Evolutionary conservation across 1,140 invertebrate species (phyloP), one percentile per base, ranked within the genome.

Genomic region (Zaprionus ghesquierei): DNA sequence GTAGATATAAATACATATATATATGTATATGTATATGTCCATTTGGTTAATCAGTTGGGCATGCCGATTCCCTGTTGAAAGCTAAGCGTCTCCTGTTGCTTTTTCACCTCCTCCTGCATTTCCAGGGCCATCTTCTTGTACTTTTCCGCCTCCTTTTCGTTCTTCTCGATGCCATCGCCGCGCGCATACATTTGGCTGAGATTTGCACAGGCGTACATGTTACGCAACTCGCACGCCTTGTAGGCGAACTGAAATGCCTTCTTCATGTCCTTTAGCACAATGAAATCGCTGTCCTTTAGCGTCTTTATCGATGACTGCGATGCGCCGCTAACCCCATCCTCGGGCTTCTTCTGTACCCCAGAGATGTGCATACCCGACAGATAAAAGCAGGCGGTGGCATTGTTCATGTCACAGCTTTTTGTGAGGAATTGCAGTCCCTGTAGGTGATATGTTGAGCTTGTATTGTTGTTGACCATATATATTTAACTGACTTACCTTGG

Each of bases 191-290:
- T 92, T 77, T 96, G 94, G 74, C 96, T 96, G 2, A 98, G 86
- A 93, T 98, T 98, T 0, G 95, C 95, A 93, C 98, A 98, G 2
- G 96, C 96, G 86, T 96, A 96, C 61, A 97, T 94, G 91, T 98
- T 96, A 3, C 95, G 95, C 9, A 95, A 89, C 73, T 97, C 95
- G 92, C 98, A 98, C 0, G 95, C 95, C 90, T 95, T 96, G 38
- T 94, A 85, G 0, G 96, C 95, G 75, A 94, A 95, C 59, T 95
- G 92, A 91, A 96, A 97, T 0, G 97, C 97, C 91, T 96, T 95
- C 35, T 93, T 93, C 92, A 95, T 94, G 87, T 98, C 94, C 79
- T 95, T 95, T 12, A 93, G 92, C n/a, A 97, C 90, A 18, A 94
- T 89, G 72, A 92, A 95, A 22, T 95, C 92, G 22, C 64, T 65